Evolutionary conservation across 2,113 vertebrate genomes (phyloP), one percentile per base, ranked within the genome.

Genomic region (Sinocyclocheilus maitianheensis): DNA sequence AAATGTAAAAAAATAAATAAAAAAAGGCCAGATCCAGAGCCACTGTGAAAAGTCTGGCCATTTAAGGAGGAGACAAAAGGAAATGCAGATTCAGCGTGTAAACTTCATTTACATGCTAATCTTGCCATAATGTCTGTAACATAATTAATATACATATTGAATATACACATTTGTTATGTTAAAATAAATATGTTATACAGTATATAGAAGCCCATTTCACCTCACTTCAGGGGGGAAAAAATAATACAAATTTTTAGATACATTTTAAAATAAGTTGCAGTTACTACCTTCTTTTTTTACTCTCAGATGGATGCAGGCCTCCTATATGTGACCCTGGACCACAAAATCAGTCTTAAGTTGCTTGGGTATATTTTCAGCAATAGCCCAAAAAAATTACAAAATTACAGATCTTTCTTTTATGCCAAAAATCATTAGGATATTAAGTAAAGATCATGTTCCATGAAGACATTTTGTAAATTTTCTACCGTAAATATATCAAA

Each of bases 211-310:
- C n/a, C 60, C 11, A 63, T 63, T 26, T 11, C 63, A 26, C 4
- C 63, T 30, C 63, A 65, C 5, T 5, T 67, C 12, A 12, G 11
- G 12, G 24, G 1, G 2, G 30, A 30, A 14, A 67, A 67, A 22
- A 3, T 6, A 55, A 13, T 0, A 0, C 0, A 24, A 63, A 2
- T 2, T 7, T 7, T 1, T 65, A 26, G 24, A 65, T 26, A 26
- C 24, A 26, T 26, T 65, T 65, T 65, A 30, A 65, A 63, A 24
- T 13, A 26, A 26, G 62, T 55, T 55, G 53, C 51, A 16, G 51
- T 53, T 16, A 53, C 53, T 55, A 55, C 16, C 18, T 18, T 55
- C 2, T 16, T 18, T 60, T 60, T 60, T 60, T 60, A 22, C 20
- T 22, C 6, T 22, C 18, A 60, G 58, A 22, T 60, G 20, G 20